Base-by-base conservation (phyloP, 2,113 vertebrate genomes). In the Amphilophus citrinellus region DNA sequence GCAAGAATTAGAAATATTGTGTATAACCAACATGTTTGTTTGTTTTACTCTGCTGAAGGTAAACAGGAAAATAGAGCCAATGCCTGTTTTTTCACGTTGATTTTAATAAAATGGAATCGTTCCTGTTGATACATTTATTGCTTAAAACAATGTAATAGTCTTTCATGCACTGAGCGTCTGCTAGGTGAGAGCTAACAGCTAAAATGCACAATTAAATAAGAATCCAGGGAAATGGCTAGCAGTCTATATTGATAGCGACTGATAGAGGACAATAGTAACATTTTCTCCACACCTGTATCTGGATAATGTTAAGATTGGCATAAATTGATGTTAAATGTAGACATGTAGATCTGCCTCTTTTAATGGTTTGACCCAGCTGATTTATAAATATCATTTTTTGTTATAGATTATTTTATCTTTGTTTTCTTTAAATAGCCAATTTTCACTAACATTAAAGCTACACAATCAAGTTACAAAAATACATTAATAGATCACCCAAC, bases 71-170 rank as follows among this genome's bases (percentile, higher is more conserved):
- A 66, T 44, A 37, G 0, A 44, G n/a, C 14, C 24, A n/a, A 44
- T 0, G 44, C 63, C 22, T 2, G 0, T 68, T 0, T 47, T 22
- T 68, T 47, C 22, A 68, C 22, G 47, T 66, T 1, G 15, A 22
- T 14, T 27, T 27, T 0, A 27, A 0, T 66, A 7, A 42, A 24
- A 44, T 24, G n/a, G 63, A 65, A 0, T 37, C 42, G 22, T 47
- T 66, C 2, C 14, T 47, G 63, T 10, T 5, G 4, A 66, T 66
- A 22, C 24, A 17, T 27, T 50, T 71, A 15, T 71, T 71, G 42
- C 27, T 44, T 66, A 9, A 24, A 66, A 44, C 0, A 44, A 24
- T 44, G 2, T 39, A 3, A 39, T 10, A 10, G 35, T 37, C 35
- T 10, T 39, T 9, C 9, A 39, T 10, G 37, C 37, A 39, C 9